A percentile compares a stretch with the other conserved stretches of the same genome.
These are phyloP conservation scores for Caenorhabditis sulstoni DNA, from an alignment of 2,888 invertebrate genomes.

Conservation along the genomic window DNA sequence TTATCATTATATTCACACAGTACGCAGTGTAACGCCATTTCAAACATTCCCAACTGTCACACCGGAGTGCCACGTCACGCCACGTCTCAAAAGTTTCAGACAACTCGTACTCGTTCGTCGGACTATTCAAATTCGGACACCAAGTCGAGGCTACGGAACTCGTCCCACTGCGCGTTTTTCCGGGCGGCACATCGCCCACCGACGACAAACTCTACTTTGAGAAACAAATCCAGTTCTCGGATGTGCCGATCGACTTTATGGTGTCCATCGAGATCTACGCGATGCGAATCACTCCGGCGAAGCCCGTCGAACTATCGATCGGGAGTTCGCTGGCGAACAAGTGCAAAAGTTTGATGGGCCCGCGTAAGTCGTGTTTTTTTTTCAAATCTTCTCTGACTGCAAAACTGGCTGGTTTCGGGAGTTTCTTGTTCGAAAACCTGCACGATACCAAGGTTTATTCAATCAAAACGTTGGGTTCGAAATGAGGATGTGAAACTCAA, in stretches of 20 bases:
- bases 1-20: too few relatives aligned
- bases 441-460: too few relatives aligned
- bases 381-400: too few relatives aligned
- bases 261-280: constrained; percentile 70
- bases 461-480: too few relatives aligned
- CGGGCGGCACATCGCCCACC: constrained; percentile 2
- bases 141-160: constrained; percentile 69
- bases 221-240: constrained; percentile 64
- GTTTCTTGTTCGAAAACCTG: too few relatives aligned
- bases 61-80: too few relatives aligned
- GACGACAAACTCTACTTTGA: constrained; percentile 50
- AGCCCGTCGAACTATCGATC: constrained; percentile 35
- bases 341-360: constrained; percentile 56
- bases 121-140: constrained; percentile 64
- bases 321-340: constrained; percentile 37
- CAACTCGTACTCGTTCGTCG: constrained; percentile 64
- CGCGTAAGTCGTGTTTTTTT: too few relatives aligned
- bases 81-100: constrained; percentile 34
- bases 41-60: too few relatives aligned
- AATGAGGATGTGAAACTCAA: too few relatives aligned
- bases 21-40: too few relatives aligned
- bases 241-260: constrained; percentile 69
- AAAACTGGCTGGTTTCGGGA: too few relatives aligned
- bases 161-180: constrained; percentile 52
- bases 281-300: constrained; percentile 53